Evolutionary conservation across 2,888 invertebrate genomes (phyloP).

Genomic region (Rosalia funebris): DNA sequence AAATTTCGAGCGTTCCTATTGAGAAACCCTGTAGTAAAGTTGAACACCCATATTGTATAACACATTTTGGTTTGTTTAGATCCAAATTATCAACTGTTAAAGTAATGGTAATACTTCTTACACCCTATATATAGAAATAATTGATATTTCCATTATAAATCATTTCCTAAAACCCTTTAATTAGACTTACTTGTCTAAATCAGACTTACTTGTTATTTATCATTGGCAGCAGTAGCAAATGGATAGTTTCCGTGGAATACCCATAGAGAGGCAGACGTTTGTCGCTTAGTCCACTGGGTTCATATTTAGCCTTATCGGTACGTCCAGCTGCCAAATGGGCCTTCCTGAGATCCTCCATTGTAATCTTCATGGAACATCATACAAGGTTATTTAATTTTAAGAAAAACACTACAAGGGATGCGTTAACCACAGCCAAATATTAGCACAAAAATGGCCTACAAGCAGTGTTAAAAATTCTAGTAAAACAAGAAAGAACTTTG

Average conservation of each 20-base stretch:
- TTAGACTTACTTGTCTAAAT: not conserved
- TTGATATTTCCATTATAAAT: too few species aligned
- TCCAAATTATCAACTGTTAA: too few species aligned
- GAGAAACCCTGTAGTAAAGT: too few species aligned
- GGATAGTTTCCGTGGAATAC: conserved; percentile 95
- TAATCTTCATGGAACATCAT: conserved; percentile 69
- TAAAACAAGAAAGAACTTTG: not conserved
- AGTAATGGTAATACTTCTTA: too few species aligned
- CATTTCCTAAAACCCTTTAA: too few species aligned
- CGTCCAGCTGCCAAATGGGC: conserved; percentile 67
- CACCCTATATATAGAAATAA: too few species aligned
- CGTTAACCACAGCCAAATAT: conserved; percentile 4
- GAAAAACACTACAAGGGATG: not conserved
- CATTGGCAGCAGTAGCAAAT: conserved; percentile 95
- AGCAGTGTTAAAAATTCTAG: conserved; percentile 16
- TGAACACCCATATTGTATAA: too few species aligned
- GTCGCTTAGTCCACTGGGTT: conserved; percentile 74
- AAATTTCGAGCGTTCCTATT: too few species aligned
- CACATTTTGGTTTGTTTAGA: too few species aligned
- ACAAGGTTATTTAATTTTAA: not conserved
- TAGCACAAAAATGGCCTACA: conserved; percentile 24
- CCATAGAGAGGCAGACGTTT: conserved; percentile 89
- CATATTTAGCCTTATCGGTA: conserved; percentile 61
- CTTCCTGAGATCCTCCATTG: conserved; percentile 80
- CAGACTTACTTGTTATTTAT: conserved; percentile 75